phyloP scores from a whole-genome alignment of 1,140 invertebrate genomes.

The Helicorthomorpha holstii region DNA sequence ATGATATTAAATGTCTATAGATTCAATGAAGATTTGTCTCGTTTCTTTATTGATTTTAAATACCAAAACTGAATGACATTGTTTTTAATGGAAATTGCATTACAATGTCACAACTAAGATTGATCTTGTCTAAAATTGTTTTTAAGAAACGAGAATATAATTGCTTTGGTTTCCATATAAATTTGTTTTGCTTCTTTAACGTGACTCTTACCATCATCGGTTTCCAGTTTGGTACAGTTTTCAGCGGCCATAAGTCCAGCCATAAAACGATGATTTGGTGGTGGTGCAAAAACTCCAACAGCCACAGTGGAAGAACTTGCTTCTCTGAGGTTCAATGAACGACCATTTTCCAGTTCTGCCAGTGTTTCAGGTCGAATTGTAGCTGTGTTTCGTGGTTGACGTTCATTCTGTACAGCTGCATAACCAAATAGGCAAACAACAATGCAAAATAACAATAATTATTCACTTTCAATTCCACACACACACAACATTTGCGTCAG shows the following conservation, averaged over 20 bases:
- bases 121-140: too few species aligned
- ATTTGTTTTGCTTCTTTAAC: too few species aligned
- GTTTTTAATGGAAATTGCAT: too few species aligned
- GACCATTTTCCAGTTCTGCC: slow-evolving; percentile 80
- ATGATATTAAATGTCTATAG: too few species aligned
- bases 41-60: too few species aligned
- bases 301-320: slow-evolving; percentile 57
- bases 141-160: too few species aligned
- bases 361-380: slow-evolving; percentile 85
- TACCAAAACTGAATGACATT: too few species aligned
- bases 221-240: slow-evolving; percentile 7
- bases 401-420: slow-evolving; percentile 95
- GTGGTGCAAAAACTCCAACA: slow-evolving; percentile 61
- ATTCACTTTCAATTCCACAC: too few species aligned
- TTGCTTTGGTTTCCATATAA: too few species aligned
- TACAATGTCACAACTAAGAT: too few species aligned
- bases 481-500: too few species aligned
- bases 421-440: not conserved
- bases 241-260: slow-evolving; percentile 9
- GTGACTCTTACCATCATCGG: slow-evolving; percentile 7
- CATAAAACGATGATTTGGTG: slow-evolving; percentile 18
- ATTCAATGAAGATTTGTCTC: too few species aligned
- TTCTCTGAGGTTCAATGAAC: slow-evolving; percentile 57
- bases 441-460: not conserved
- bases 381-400: slow-evolving; percentile 96